Evolutionary conservation across 2,797 vertebrate species (phyloP).

Genomic region (Somateria mollissima): DNA sequence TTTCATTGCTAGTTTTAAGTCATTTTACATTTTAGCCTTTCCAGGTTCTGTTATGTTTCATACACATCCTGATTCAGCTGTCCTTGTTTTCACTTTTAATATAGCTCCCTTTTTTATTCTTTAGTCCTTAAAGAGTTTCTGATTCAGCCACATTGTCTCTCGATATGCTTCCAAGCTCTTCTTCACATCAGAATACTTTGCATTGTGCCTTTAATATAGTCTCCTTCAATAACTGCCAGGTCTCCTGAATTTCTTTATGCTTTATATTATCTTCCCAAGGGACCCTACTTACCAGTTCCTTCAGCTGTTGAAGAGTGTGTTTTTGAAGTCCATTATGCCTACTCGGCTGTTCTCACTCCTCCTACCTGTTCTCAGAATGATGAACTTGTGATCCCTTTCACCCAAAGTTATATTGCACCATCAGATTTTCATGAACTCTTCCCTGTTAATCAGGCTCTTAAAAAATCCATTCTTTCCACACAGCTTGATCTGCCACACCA

Average conservation of each 20-base stretch:
- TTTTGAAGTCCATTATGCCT: conserved; percentile 65
- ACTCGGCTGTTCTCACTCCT: conserved; percentile 21
- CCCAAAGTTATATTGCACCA: background rate
- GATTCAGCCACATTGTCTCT: conserved; percentile 32
- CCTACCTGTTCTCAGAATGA: background rate
- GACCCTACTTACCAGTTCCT: conserved; percentile 35
- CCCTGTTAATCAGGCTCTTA: accelerated
- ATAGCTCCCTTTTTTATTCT: background rate
- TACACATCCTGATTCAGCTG: background rate
- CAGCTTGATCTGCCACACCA: background rate
- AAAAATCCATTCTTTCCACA: background rate
- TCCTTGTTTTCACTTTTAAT: conserved; percentile 44
- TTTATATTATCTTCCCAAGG: conserved; percentile 19
- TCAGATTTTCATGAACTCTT: background rate
- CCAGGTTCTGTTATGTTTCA: conserved; percentile 27
- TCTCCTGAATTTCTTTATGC: conserved; percentile 49
- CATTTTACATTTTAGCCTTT: conserved; percentile 51
- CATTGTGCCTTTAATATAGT: conserved; percentile 35
- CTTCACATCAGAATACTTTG: background rate
- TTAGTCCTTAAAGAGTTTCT: conserved; percentile 39
- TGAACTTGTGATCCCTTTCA: background rate
- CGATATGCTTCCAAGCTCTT: background rate
- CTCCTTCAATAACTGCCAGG: conserved; percentile 59
- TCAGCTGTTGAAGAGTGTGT: conserved; percentile 40
- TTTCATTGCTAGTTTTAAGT: conserved; percentile 16